Evolutionary conservation across 2,888 invertebrate species (phyloP), one percentile per base, ranked within the genome.

Genomic region (Nemotelus nigrinus): DNA sequence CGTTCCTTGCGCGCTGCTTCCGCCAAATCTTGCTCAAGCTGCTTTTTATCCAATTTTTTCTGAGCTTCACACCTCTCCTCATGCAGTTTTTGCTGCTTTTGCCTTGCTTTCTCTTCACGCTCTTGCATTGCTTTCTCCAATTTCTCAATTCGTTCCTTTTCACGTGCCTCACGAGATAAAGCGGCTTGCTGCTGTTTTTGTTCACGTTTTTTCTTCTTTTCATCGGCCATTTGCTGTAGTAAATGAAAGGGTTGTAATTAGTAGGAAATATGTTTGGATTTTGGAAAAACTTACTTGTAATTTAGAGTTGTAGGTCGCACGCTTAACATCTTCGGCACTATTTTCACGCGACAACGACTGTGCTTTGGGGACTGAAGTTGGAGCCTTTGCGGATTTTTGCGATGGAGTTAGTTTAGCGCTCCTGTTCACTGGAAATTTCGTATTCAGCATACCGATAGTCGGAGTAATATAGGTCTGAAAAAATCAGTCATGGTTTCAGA

Each of bases 201-300:
- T 71, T 87, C 87, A 0, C 87, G 82, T 43, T 84, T 85, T 77
- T 85, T 87, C 72, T 86, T 86, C 44, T 85, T 85, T 76, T 87
- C 87, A 53, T 87, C 87, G 45, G 84, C 84, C 72, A 84, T 77
- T 80, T 82, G 83, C 80, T 80, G n/a, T 2, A 71, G 7, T 10
- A 63, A 41, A 43, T 41, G 8, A 39, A 10, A 50, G 41, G 63
- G n/a, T n/a, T 48, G 5, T 45, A 8, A 58, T 55, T 8, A 72
- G 25, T 48, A 41, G 64, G 39, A 47, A 63, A 2, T 5, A 25
- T 65, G 43, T 55, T 67, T 2, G 55, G 47, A 41, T 45, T 60
- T 39, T 8, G 3, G 5, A 41, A 43, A 41, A 74, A 50, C 55
- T 44, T 76, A 81, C 82, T 70, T 82, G 81, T 4, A 81, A 76